These are phyloP conservation scores for Leptatherina wallacei DNA, from an alignment of 2,797 vertebrate species.

Conservation along the genomic window DNA sequence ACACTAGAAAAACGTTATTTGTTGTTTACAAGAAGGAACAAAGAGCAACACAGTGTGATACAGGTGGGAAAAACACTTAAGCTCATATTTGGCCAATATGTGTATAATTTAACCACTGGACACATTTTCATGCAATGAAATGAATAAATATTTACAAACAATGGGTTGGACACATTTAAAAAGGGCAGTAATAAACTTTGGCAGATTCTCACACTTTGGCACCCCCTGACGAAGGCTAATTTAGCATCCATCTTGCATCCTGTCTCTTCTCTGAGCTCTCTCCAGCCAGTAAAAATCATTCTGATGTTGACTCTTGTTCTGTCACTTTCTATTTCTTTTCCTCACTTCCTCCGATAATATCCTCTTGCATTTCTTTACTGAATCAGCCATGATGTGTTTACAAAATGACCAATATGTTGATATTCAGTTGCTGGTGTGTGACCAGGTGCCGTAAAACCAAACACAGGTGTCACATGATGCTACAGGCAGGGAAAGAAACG, in stretches of 20 bases:
- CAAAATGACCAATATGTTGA: background rate
- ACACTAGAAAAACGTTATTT: background rate
- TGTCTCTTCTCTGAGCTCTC: too few species aligned
- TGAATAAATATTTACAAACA: constrained; percentile 29
- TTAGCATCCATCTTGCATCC: too few species aligned
- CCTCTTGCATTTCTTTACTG: too few species aligned
- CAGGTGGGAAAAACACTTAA: background rate
- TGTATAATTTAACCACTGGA: constrained; percentile 32
- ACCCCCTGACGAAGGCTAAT: too few species aligned
- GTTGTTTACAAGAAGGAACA: background rate
- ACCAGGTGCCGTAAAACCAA: background rate
- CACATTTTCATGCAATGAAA: constrained; percentile 40
- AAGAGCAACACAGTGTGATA: constrained; percentile 12
- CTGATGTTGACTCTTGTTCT: background rate
- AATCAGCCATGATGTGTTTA: background rate
- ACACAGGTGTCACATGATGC: background rate
- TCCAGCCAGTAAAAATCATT: background rate
- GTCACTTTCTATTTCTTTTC: too few species aligned
- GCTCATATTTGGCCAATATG: constrained; percentile 17
- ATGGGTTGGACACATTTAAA: constrained; percentile 5
- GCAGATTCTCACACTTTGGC: too few species aligned
- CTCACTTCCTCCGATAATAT: too few species aligned
- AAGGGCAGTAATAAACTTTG: background rate
- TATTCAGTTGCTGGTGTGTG: background rate
- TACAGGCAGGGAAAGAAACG: too few species aligned